Conservation (phyloP, 1,140 invertebrate genomes). For the Zelostemma sp. region DNA sequence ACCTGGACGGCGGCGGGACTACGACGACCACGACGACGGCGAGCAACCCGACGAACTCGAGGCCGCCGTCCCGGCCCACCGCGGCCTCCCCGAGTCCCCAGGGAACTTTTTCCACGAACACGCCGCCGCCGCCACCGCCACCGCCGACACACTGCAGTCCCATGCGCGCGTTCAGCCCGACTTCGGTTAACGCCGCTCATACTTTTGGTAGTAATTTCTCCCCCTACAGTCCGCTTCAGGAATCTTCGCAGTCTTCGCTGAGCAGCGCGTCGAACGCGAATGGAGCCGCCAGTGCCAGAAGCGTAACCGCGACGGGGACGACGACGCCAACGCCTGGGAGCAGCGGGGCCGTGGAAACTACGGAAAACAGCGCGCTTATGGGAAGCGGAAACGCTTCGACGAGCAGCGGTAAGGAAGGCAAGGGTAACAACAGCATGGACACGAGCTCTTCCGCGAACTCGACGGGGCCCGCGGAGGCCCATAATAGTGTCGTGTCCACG, state of each 20-base stretch:
- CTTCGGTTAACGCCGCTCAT: conserved; percentile 56
- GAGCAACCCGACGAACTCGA: conserved; percentile 69
- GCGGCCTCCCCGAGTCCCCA: conserved; percentile 61
- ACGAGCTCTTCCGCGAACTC: conserved; percentile 8
- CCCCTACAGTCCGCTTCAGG: conserved; percentile 73
- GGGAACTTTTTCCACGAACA: conserved; percentile 48
- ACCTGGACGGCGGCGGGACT: conserved; percentile 62
- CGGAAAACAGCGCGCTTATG: neutral
- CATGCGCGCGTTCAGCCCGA: conserved; percentile 63
- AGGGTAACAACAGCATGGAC: conserved; percentile 33
- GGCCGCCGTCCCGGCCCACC: conserved; percentile 69
- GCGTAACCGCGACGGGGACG: conserved; percentile 13
- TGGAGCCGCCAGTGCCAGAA: conserved; percentile 31
- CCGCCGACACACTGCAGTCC: conserved; percentile 58
- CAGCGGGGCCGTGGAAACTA: too few relatives aligned
- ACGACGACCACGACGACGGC: conserved; percentile 31
- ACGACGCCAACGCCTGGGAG: neutral
- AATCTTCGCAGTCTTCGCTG: conserved; percentile 60
- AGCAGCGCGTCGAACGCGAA: conserved; percentile 52
- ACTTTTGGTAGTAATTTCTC: conserved; percentile 70
- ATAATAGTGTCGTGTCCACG: conserved; percentile 57
- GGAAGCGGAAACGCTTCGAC: conserved; percentile 3
- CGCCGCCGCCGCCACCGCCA: conserved; percentile 38
- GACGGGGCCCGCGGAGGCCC: conserved; percentile 28
- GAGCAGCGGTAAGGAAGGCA: conserved; percentile 7